Evolutionary conservation across 1,140 invertebrate species (phyloP).

Genomic region (Drosophila biarmipes): DNA sequence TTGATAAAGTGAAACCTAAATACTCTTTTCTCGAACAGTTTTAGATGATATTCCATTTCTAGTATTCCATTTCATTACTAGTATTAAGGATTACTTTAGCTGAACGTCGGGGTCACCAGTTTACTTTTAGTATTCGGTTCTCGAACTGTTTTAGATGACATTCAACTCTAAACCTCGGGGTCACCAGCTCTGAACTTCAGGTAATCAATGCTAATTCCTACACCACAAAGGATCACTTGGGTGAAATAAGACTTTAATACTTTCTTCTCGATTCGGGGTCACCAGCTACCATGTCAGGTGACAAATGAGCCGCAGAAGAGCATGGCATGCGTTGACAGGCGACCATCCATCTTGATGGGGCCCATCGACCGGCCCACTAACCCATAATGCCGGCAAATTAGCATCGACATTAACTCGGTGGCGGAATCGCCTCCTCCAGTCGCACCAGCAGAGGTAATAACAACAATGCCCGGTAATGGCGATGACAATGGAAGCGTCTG

Average conservation of each 20-base stretch:
- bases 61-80: no score
- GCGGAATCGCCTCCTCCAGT: neutral
- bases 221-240: neutral
- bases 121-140: no score
- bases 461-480: constrained; percentile 2
- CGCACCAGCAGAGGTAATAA: constrained; percentile 17
- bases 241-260: neutral
- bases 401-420: constrained; percentile 44
- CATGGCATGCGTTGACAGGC: neutral
- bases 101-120: neutral
- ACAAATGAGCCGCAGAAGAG: neutral
- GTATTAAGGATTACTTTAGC: neutral
- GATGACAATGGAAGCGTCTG: constrained; percentile 35
- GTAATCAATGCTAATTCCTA: neutral
- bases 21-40: no score
- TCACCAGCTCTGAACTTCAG: neutral
- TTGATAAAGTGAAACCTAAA: no score
- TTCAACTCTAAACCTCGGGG: no score
- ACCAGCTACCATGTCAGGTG: neutral
- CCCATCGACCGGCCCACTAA: constrained; percentile 35
- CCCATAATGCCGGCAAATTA: constrained; percentile 55
- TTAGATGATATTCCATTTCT: no score
- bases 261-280: constrained; percentile 16
- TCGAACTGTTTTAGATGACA: no score
- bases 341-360: constrained; percentile 12